Base-by-base conservation (phyloP, 2,113 vertebrate genomes). In the Psettodes erumei region DNA sequence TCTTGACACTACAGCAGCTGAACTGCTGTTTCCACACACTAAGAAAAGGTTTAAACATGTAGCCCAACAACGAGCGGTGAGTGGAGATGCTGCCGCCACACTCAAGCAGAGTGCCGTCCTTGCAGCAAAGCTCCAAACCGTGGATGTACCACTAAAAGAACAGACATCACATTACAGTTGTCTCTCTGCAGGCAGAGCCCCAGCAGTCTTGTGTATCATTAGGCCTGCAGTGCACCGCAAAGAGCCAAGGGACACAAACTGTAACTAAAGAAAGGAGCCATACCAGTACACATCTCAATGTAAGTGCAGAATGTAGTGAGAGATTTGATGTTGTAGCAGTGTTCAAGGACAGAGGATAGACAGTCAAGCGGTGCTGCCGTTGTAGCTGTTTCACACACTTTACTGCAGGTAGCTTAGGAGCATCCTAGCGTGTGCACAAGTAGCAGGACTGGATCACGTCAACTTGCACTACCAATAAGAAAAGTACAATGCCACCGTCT, bases 251-350 rank as follows among this genome's bases (percentile, higher is more conserved):
- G 73, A 79, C 69, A 79, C 75, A 51, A 10, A 4, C 16, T 48
- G 75, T 37, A 81, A 64, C 33, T 28, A 65, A 33, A n/a, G n/a
- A 75, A 32, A 53, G 56, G 74, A 72, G 54, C 32, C 63, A 63
- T 59, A 62, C 16, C 48, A 62, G 64, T 40, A 30, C 40, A n/a
- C 53, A 53, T n/a, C 25, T n/a, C n/a, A 15, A 59, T 50, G 37
- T 55, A 37, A 54, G 25, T 53, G 47, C 35, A 55, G 84, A 42
- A 35, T 47, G 12, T 23, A 38, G 15, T 45, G 37, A 60, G n/a
- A n/a, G n/a, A 60, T 56, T 21, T 11, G 13, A 33, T 6, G 16
- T 33, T 51, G 48, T 2, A 6, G 33, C 19, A 12, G 18, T n/a
- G 23, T 18, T 69, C 5, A 42, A 75, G 32, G 61, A 40, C 25